Evolutionary conservation across 2,888 invertebrate species (phyloP).

Genomic region (Leptinotarsa rubiginosa): DNA sequence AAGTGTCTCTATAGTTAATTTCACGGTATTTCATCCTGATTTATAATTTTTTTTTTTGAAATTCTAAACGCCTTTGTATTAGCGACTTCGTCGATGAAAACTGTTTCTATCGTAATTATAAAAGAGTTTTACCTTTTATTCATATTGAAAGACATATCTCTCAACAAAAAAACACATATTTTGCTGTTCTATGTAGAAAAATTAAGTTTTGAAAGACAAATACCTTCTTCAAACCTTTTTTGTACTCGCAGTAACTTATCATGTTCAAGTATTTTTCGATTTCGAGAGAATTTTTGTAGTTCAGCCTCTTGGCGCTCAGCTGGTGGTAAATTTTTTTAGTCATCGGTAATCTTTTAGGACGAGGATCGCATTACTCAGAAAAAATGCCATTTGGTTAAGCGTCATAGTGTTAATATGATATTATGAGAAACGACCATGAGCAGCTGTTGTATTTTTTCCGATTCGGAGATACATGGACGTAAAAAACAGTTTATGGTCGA

Average conservation of each 20-base stretch:
- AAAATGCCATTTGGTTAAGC: conserved; percentile 45
- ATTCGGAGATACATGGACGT: conserved; percentile 44
- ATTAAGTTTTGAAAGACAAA: no score
- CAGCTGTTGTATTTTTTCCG: conserved; percentile 58
- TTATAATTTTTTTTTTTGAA: no score
- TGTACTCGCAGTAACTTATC: background rate
- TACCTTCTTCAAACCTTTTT: no score
- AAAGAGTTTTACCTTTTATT: no score
- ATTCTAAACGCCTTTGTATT: no score
- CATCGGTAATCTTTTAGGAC: conserved; percentile 57
- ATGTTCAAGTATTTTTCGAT: background rate
- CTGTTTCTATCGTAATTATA: no score
- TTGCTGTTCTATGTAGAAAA: no score
- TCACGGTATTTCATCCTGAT: no score
- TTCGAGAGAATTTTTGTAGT: conserved; percentile 2
- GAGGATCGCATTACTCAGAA: conserved; percentile 42
- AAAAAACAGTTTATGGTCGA: conserved; percentile 39
- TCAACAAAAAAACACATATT: no score
- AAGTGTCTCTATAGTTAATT: no score
- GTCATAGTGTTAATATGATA: conserved; percentile 60
- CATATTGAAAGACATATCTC: no score
- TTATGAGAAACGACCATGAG: conserved; percentile 60
- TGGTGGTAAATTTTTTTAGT: conserved; percentile 53
- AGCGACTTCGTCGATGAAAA: no score
- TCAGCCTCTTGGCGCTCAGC: conserved; percentile 37